Evolutionary conservation across 2,113 vertebrate genomes (phyloP), one percentile per base, ranked within the genome.

Genomic region (Dipodomys stephensi): DNA sequence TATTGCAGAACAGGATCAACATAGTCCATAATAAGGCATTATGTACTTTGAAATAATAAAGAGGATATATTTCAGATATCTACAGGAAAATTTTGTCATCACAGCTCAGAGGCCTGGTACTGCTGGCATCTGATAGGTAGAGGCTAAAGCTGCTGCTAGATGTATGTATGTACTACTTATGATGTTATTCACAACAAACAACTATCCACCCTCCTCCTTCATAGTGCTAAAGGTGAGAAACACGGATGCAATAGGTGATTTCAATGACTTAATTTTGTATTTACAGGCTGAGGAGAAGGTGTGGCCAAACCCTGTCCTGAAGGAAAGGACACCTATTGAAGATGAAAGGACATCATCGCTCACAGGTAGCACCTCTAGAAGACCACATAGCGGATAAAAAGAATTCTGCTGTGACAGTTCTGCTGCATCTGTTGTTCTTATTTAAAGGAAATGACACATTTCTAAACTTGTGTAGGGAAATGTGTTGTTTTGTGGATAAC

Each of bases 311-410:
- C 78, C 98, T 30, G 97, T 81, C 94, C 96, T 97, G 83, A 98
- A 98, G 15, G 98, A 97, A 88, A 90, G 93, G 86, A 98, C 98
- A 83, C 80, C 95, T 32, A 97, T 98, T 94, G 98, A 98, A 97
- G 98, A 98, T 94, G 98, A 98, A 96, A 99, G 98, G 96, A 98
- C 98, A 23, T 98, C 96, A 3, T 97, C 98, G 85, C 84, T 98
- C 11, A 83, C 98, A 99, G 99, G 99, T 99, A 98, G 91, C 68
- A 86, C 30, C 83, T 64, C 22, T n/a, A 92, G 32, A 25, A 82
- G 78, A 67, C 16, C 65, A 68, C 23, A 19, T 49, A 30, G 62
- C 2, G 27, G 10, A 7, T 32, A 39, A 65, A 49, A 73, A 71
- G 35, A 73, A 16, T 64, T 71, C 53, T 86, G 73, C 44, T 39